Percentiles rank a stretch among this genome's conserved stretches.
Conservation (phyloP, 1,140 invertebrate species). For the Pseudobourletiella spinata region DNA sequence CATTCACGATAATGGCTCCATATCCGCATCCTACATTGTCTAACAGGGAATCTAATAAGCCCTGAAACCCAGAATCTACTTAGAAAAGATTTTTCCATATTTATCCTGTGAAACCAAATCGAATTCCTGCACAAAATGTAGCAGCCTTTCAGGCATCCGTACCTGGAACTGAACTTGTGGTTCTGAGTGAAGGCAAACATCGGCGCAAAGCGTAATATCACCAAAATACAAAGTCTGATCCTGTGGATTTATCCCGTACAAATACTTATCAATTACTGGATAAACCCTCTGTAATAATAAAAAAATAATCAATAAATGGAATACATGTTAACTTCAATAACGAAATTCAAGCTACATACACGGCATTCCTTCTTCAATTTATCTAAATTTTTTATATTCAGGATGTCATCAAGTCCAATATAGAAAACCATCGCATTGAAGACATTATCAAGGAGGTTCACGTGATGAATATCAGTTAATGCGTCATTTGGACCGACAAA, state of each 20-base stretch:
- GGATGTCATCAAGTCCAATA: constrained; percentile 65
- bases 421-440: constrained; percentile 66
- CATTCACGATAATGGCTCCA: constrained; percentile 66
- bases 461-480: constrained; percentile 40
- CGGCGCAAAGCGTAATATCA: constrained; percentile 41
- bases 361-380: constrained; percentile 66
- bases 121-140: too few species aligned
- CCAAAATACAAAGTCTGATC: constrained; percentile 39
- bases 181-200: constrained; percentile 34
- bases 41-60: constrained; percentile 53
- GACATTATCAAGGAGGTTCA: constrained; percentile 54
- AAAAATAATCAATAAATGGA: constrained; percentile 1
- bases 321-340: too few species aligned
- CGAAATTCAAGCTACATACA: too few species aligned
- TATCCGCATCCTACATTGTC: constrained; percentile 65
- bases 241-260: constrained; percentile 51
- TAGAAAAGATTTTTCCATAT: background rate
- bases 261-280: constrained; percentile 59
- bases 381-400: constrained; percentile 63
- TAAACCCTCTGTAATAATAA: constrained; percentile 49
- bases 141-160: too few species aligned
- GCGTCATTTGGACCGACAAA: constrained; percentile 41
- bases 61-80: background rate
- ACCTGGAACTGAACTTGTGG: constrained; percentile 48
- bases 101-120: constrained; percentile 9